Evolutionary conservation across 2,797 vertebrate species (phyloP).

Genomic region (Myotis planiceps): DNA sequence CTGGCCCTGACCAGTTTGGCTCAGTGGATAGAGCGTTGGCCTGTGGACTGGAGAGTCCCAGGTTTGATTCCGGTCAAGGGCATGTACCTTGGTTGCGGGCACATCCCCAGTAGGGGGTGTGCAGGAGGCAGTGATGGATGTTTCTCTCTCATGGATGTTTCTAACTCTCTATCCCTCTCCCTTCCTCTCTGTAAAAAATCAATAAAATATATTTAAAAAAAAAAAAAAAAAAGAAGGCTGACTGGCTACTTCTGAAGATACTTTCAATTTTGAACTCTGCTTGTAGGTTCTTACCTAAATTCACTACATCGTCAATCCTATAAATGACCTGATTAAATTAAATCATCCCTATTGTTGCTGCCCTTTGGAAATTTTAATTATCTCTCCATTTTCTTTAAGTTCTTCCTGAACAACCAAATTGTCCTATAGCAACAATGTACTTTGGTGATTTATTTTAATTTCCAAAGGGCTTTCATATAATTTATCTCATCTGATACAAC

Average conservation of each 20-base stretch:
- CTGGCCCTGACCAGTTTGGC: too few species aligned
- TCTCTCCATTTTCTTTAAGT: not conserved
- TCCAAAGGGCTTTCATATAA: slow-evolving; percentile 30
- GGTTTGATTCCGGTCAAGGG: too few species aligned
- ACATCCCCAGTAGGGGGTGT: too few species aligned
- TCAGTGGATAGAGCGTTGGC: too few species aligned
- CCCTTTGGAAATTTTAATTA: not conserved
- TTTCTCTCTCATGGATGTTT: too few species aligned
- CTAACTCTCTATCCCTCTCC: too few species aligned
- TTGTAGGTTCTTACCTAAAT: not conserved
- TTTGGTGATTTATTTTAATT: not conserved
- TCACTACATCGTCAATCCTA: not conserved
- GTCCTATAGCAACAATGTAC: not conserved
- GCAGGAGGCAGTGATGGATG: too few species aligned
- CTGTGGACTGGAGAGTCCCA: too few species aligned
- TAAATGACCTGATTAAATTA: not conserved
- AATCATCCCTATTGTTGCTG: not conserved
- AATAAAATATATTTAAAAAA: too few species aligned
- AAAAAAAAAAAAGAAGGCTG: not conserved
- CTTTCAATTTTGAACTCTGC: slow-evolving; percentile 17
- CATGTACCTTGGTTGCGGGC: too few species aligned
- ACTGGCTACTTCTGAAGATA: not conserved
- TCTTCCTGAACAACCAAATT: not conserved
- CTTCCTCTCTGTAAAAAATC: too few species aligned
- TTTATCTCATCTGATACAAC: slow-evolving; percentile 48